Evolutionary conservation across 2,888 invertebrate species (phyloP), one percentile per base, ranked within the genome.

Genomic region (Resseliella maxima): DNA sequence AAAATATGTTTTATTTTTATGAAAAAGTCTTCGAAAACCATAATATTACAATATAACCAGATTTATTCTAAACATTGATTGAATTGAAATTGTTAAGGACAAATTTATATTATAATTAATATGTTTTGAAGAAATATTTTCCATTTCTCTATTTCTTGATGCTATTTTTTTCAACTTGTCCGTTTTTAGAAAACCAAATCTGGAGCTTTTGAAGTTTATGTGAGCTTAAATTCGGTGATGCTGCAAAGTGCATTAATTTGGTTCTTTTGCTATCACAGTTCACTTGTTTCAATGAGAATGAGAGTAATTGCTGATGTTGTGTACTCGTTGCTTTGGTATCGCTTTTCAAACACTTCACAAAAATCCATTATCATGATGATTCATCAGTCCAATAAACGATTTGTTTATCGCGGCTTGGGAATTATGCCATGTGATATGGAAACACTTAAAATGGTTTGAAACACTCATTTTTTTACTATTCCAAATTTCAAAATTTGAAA

Each of bases 371-470:
- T 31, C 1, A 72, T 72, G 72, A 72, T 72, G 31, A 31, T 72
- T 10, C 72, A 35, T 27, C 72, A 72, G n/a, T 5, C 72, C 3
- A 72, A 72, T n/a, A 31, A 72, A 72, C 72, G 5, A n/a, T 72
- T 72, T 31, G n/a, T 10, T 31, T 72, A 31, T n/a, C 18, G 35
- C 5, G 72, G 72, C 15, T 72, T 72, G 31, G 72, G 72, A 10
- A 31, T 72, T 1, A 0, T 72, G 1, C 12, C 31, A 18, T 72
- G 72, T 15, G n/a, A 72, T 72, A 31, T 72, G 72, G 31, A 72
- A 31, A 72, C 72, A 72, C 72, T 72, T 72, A 21, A 1, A 15
- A 72, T 72, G 72, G 72, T 72, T n/a, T n/a, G n/a, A n/a, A n/a
- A n/a, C n/a, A n/a, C n/a, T n/a, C n/a, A n/a, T n/a, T n/a, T n/a